phyloP scores from a whole-genome alignment of 2,888 invertebrate species.

The Prosopocoilus inquinatus region DNA sequence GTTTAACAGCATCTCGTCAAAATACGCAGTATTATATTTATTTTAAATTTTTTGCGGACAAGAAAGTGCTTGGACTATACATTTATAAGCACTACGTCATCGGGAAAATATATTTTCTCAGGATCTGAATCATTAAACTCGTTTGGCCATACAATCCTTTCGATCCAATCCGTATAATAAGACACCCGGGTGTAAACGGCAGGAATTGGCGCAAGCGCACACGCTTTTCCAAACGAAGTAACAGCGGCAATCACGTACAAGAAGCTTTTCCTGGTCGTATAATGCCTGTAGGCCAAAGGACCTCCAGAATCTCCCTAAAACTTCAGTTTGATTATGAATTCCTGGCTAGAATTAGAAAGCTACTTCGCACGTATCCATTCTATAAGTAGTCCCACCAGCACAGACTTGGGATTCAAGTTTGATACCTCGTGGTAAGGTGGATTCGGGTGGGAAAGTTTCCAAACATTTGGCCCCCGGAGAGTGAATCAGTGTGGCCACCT shows the following conservation, averaged over 20 bases:
- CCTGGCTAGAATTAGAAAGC: background rate
- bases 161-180: conserved; percentile 60
- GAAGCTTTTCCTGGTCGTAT: background rate
- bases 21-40: too few relatives aligned
- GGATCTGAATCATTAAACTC: background rate
- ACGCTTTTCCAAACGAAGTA: conserved; percentile 16
- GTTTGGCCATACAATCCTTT: conserved; percentile 57
- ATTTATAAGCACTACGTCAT: background rate
- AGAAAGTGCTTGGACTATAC: too few relatives aligned
- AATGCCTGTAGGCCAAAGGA: background rate
- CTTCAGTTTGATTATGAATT: background rate
- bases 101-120: background rate
- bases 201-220: conserved; percentile 36
- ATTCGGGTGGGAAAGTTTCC: background rate
- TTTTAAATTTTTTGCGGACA: too few relatives aligned
- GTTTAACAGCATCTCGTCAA: too few relatives aligned
- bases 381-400: conserved; percentile 7
- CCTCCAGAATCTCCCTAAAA: conserved; percentile 17
- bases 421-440: conserved; percentile 11
- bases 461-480: background rate
- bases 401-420: conserved; percentile 9
- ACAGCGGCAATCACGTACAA: conserved; percentile 4
- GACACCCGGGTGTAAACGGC: conserved; percentile 61
- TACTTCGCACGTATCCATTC: conserved; percentile 16
- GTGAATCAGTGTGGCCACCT: background rate